These are phyloP conservation scores for Panopea generosa DNA, from an alignment of 2,888 invertebrate species.

Conservation along the genomic window DNA sequence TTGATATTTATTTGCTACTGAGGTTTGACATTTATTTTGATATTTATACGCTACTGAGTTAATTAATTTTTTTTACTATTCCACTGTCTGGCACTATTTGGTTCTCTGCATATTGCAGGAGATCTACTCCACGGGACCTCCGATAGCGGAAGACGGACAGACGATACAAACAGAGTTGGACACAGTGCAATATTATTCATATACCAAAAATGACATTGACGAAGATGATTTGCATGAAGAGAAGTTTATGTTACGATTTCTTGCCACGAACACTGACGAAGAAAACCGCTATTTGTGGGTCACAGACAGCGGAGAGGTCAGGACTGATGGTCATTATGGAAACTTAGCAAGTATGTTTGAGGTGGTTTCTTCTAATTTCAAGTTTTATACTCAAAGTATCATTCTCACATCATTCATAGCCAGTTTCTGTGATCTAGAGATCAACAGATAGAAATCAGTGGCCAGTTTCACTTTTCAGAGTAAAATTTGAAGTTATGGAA, in stretches of 20 bases:
- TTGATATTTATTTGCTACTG: too few relatives aligned
- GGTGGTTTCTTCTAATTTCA: too few relatives aligned
- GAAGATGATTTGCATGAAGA: slow-evolving; percentile 57
- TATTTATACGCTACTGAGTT: too few relatives aligned
- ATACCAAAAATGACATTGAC: slow-evolving; percentile 46
- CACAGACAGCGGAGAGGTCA: slow-evolving; percentile 51
- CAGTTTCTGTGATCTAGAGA: not conserved
- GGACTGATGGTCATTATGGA: slow-evolving; percentile 56
- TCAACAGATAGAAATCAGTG: too few relatives aligned
- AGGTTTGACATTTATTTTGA: too few relatives aligned
- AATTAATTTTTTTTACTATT: too few relatives aligned
- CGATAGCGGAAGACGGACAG: slow-evolving; percentile 36
- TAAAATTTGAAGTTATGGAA: too few relatives aligned
- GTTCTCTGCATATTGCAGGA: slow-evolving; percentile 36
- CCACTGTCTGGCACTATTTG: too few relatives aligned
- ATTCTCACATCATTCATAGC: too few relatives aligned
- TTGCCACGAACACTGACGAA: slow-evolving; percentile 48
- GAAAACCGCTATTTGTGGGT: slow-evolving; percentile 58
- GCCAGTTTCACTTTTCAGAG: too few relatives aligned
- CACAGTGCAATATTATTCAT: slow-evolving; percentile 43
- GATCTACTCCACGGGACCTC: slow-evolving; percentile 56
- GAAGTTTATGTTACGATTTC: slow-evolving; percentile 58
- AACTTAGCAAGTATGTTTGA: slow-evolving; percentile 52
- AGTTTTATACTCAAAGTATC: too few relatives aligned
- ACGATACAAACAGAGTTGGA: slow-evolving; percentile 20